Base-by-base conservation (phyloP, 2,797 vertebrate genomes). In the Pseudochirops corinnae region DNA sequence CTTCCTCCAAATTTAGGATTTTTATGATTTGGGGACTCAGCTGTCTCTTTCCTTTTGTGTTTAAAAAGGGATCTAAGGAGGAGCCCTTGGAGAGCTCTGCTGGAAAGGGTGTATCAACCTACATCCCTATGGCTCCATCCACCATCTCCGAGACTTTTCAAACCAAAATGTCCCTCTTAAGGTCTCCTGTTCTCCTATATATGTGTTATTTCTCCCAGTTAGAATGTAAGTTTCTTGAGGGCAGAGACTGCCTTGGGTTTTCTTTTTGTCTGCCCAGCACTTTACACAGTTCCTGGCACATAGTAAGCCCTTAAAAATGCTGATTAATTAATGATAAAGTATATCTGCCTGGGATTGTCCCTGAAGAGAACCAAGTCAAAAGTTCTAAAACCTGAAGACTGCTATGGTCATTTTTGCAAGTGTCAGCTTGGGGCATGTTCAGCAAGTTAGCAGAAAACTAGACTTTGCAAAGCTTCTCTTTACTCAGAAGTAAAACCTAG, bases 361-460 rank as follows among this genome's bases (percentile, higher is more conserved):
- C 39, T 87, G 74, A 87, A 46, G 21, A 26, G 9, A 87, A 46
- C 9, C 9, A 46, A 46, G 74, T 39, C 39, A 10, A 46, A 87
- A 87, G 39, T 87, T 24, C 21, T 87, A 87, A 46, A 46, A 14
- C 18, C 39, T 46, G 18, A 46, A 87, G 21, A 26, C 39, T 26
- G 21, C 18, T 46, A 11, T 46, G 74, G 39, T 46, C 18, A 87
- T 46, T 4, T 87, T 33, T 46, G 39, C 2, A 87, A 6, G 91
- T 58, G 91, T 9, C 29, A 82, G 7, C 16, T 3, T 5, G 24
- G 58, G 12, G 7, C 46, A 14, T n/a, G 33, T 31, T 93, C 56
- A 39, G 87, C 60, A 91, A 5, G 16, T 62, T 94, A 91, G 55
- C 56, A 92, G 90, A 94, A 95, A 82, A 95, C 39, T 55, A 91